Evolutionary conservation across 2,797 vertebrate genomes (phyloP).

Genomic region (Myotis findleyi): DNA sequence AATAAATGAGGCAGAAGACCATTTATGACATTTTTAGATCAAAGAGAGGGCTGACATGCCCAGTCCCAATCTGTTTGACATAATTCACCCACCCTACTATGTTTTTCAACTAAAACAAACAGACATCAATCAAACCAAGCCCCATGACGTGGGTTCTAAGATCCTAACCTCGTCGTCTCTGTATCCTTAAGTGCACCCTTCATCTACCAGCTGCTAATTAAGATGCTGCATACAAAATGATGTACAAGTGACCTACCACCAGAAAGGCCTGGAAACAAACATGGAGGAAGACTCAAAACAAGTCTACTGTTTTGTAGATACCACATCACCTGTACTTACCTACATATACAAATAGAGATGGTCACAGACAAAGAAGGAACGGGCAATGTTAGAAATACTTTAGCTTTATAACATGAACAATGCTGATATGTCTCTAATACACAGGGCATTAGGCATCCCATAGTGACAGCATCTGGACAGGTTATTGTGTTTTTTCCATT

Average conservation of each 20-base stretch:
- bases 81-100: background rate
- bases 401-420: background rate
- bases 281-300: background rate
- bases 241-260: background rate
- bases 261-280: constrained; percentile 26
- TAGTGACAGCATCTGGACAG: background rate
- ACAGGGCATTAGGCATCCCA: background rate
- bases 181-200: background rate
- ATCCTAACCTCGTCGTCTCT: background rate
- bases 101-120: constrained; percentile 38
- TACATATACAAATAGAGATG: background rate
- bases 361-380: background rate
- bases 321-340: too few species aligned
- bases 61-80: background rate
- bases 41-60: background rate
- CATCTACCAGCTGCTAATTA: background rate
- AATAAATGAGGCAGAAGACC: background rate
- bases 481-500: background rate
- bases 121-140: background rate
- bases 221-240: background rate
- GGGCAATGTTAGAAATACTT: background rate
- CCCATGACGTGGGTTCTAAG: background rate
- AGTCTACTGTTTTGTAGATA: background rate
- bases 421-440: background rate
- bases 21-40: constrained; percentile 24